Evolutionary conservation across 2,888 invertebrate genomes (phyloP).

Genomic region (Itoplectis maculator): DNA sequence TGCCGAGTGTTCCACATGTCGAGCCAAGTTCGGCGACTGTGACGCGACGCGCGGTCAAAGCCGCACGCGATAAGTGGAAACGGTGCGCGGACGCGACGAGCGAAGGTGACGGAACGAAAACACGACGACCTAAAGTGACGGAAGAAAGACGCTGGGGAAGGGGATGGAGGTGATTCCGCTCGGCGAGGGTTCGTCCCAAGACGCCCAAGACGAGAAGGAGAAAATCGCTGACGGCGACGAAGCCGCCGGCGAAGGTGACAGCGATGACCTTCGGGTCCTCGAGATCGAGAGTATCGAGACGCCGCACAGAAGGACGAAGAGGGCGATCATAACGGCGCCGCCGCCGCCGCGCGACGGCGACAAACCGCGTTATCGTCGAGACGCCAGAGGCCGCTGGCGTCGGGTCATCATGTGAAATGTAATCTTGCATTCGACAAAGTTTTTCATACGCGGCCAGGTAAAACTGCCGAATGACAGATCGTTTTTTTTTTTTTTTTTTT

Average conservation of each 20-base stretch:
- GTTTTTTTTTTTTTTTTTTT: too few relatives aligned
- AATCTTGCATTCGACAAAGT: too few relatives aligned
- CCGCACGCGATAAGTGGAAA: background rate
- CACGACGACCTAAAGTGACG: background rate
- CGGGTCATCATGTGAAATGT: background rate
- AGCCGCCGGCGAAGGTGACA: background rate
- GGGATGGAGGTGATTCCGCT: background rate
- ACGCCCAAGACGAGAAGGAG: background rate
- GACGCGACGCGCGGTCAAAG: background rate
- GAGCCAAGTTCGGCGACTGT: too few relatives aligned
- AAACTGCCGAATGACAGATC: too few relatives aligned
- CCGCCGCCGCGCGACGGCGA: background rate
- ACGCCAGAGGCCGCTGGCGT: slow-evolving; percentile 34
- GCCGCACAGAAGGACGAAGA: background rate
- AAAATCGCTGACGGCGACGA: background rate
- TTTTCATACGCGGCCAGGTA: too few relatives aligned
- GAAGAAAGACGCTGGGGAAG: background rate
- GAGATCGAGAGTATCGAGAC: background rate
- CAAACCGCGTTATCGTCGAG: background rate
- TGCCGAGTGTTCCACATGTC: too few relatives aligned
- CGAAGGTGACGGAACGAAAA: background rate
- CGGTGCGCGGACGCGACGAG: background rate
- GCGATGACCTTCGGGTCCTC: background rate
- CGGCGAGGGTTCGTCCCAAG: background rate
- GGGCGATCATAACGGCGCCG: background rate